Percentiles rank a stretch among this genome's conserved stretches.
These are phyloP conservation scores for Rhaphigaster nebulosa DNA, from an alignment of 2,888 invertebrate genomes.

Conservation along the genomic window DNA sequence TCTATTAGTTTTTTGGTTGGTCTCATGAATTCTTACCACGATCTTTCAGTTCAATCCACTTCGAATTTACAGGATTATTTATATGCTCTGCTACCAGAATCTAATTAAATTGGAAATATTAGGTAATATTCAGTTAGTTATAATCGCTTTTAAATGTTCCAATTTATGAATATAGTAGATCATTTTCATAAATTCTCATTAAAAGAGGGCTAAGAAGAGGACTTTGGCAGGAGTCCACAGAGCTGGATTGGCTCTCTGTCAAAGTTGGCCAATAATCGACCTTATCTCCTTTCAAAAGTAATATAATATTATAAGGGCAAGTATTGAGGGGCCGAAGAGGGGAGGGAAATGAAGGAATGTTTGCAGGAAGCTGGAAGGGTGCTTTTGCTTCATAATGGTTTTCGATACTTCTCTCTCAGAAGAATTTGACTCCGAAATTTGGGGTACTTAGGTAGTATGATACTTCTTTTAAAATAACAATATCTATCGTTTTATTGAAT, in stretches of 20 bases:
- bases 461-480: background rate
- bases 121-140: no score
- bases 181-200: background rate
- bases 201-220: background rate
- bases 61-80: no score
- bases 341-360: slow-evolving; percentile 2
- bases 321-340: background rate
- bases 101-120: no score
- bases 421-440: background rate
- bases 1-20: no score
- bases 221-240: slow-evolving; percentile 30
- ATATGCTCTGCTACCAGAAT: no score
- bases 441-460: background rate
- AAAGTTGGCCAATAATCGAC: slow-evolving; percentile 1
- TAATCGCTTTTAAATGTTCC: background rate
- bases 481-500: background rate
- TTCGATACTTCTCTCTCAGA: background rate
- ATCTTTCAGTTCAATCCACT: no score
- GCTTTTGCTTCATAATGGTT: background rate
- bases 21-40: no score
- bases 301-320: slow-evolving; percentile 38
- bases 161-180: background rate
- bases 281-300: slow-evolving; percentile 46
- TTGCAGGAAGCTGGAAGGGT: background rate
- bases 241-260: slow-evolving; percentile 19